Base-by-base conservation (phyloP, 1,140 invertebrate genomes). In the Paraescarpia echinospica region DNA sequence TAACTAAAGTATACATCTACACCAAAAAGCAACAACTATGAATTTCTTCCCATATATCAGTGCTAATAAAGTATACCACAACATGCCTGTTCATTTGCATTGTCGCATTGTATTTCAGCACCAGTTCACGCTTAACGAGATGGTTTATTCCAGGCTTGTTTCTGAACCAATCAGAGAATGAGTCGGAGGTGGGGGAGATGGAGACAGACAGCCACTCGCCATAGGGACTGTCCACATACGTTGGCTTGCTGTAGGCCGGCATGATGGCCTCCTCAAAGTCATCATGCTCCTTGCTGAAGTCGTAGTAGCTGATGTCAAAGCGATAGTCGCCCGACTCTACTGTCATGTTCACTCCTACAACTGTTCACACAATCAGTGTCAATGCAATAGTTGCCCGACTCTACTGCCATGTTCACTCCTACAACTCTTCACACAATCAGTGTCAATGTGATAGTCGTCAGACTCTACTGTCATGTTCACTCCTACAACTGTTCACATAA, bases 201-300 rank as follows among this genome's bases (percentile, higher is more conserved):
- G 94, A 93, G 35, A 92, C 88, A 34, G 48, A 59, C 33, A 94
- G 93, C 94, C 94, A 94, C 9, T 93, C 92, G 4, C 94, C 94
- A 89, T 93, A 94, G 1, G 94, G 94, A 92, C 94, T 94, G 0
- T 93, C 77, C 5, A 93, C 93, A 91, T 94, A 94, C 0, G 88
- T 93, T 31, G 94, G 94, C 22, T 93, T 48, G 33, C 77, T 93
- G 12, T 93, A 92, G 27, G 91, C 89, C 9, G 35, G 92, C 41
- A 91, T 89, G 9, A 77, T 90, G 89, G 92, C 93, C 34, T 93
- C 94, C 48, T 91, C 92, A 41, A 94, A 94, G 91, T 94, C 94
- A n/a, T 92, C 88, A 88, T 94, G 92, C 41, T 91, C 91, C 22
- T 93, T 89, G 91, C 93, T 93, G 92, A 94, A 94, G 90, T 94